Evolutionary conservation across 2,888 invertebrate species (phyloP), one percentile per base, ranked within the genome.

Genomic region (Conus canariensis): DNA sequence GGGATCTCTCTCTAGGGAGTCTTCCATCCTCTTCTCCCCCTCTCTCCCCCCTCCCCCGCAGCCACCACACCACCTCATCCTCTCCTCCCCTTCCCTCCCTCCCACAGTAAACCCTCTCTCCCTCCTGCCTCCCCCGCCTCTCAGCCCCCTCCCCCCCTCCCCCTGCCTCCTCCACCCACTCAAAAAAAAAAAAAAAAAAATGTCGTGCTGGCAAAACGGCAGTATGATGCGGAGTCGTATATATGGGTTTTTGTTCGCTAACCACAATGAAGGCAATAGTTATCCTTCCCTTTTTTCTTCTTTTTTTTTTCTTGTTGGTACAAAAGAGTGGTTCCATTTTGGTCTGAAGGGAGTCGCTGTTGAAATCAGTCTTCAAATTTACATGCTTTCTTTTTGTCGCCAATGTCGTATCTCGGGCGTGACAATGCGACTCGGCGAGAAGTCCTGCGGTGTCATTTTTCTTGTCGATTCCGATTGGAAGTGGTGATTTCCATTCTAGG

Each of bases 321-420:
- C 45, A 45, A 45, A 45, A 5, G 4, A 67, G 58, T 22, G 45
- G 45, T 45, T 45, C 45, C 45, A 45, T 45, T 45, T 45, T 45
- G 45, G 45, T 45, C 45, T 45, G 45, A 45, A 45, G 45, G 45
- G 2, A 1, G 45, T 45, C 45, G 45, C 45, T 45, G 45, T 2
- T 45, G 45, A 45, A 45, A 45, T 45, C 45, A 45, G 59, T 74
- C 22, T 88, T 56, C 12, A 88, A 88, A 88, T 88, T 88, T 88
- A 77, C 88, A 88, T 88, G 70, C 88, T 77, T 22, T 74, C 88
- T 45, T 67, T 67, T 88, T 64, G 70, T 74, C 8, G 77, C n/a
- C 77, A 25, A 77, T 67, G 64, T 74, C 77, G 70, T 19, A 88
- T 77, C 77, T 77, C 70, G 77, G 8, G 58, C 77, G 74, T n/a